Evolutionary conservation across 2,113 vertebrate genomes (phyloP), one percentile per base, ranked within the genome.

Genomic region (Clarias magur): DNA sequence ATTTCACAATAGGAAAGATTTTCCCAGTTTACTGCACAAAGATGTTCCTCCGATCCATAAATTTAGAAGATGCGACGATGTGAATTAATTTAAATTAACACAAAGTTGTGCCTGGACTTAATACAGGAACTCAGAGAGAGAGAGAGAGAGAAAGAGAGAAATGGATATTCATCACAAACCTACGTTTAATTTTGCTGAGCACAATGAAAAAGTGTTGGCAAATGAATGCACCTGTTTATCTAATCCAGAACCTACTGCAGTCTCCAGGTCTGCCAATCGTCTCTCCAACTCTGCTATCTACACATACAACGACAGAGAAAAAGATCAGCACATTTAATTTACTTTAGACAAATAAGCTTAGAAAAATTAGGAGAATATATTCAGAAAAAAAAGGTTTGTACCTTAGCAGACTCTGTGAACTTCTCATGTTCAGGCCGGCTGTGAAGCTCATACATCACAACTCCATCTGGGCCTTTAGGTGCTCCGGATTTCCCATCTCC

Each of bases 211-310:
- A 17, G 57, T 48, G 34, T 48, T 21, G 17, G 76, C 53, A 54
- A 56, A 62, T 63, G 21, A 21, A 62, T 92, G 88, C 93, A 98
- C 98, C 97, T 97, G 97, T 91, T 95, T 96, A 91, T 98, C 97
- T 78, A 96, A 95, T 88, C 96, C 96, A 13, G 95, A 96, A 82
- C 95, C 96, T 89, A 99, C 91, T 42, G 95, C 92, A 0, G 94
- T 94, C 92, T 99, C 98, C 93, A 99, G 93, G 91, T 98, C 96
- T 2, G 96, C 96, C 72, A 99, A 94, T 57, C 97, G 95, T 93
- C 96, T 98, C 94, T 98, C 97, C 91, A 99, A 91, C 92, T 98
- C 97, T 0, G 96, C 96, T 42, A 98, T 92, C 98, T 98, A 88
- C 4, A 85, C 79, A 67, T 67, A 91, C 2, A 5, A 3, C 56